Evolutionary conservation across 2,888 invertebrate species (phyloP).

Genomic region (Aphrophora alni): DNA sequence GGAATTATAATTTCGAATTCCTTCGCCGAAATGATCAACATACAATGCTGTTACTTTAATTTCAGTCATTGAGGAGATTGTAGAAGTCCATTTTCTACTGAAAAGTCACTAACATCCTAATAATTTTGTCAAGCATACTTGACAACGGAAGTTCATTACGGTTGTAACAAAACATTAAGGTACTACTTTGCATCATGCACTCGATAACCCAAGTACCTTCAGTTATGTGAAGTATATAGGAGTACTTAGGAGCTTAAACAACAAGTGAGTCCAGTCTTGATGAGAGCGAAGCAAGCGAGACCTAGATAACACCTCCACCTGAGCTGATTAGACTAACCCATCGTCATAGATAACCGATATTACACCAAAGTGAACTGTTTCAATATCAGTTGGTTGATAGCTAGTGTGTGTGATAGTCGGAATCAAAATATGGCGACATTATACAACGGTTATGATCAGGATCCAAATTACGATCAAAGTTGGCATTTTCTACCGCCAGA

Average conservation of each 20-base stretch:
- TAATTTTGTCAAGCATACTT: no score
- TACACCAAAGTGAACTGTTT: background rate
- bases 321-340: background rate
- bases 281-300: background rate
- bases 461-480: slow-evolving; percentile 63
- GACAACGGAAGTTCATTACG: no score
- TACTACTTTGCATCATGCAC: background rate
- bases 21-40: no score
- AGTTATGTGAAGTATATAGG: background rate
- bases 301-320: background rate
- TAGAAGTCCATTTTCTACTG: no score
- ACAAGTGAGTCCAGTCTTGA: background rate
- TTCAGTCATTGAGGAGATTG: no score
- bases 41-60: no score
- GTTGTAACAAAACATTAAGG: background rate
- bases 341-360: slow-evolving; percentile 4
- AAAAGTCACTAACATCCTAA: no score
- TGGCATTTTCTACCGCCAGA: slow-evolving; percentile 76
- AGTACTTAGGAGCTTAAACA: background rate
- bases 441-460: slow-evolving; percentile 43
- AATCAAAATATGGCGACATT: background rate
- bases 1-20: no score
- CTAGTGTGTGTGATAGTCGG: background rate
- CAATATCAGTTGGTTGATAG: background rate
- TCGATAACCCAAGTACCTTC: no score